Evolutionary conservation across 1,140 invertebrate species (phyloP).

Genomic region (Nephotettix cincticeps): DNA sequence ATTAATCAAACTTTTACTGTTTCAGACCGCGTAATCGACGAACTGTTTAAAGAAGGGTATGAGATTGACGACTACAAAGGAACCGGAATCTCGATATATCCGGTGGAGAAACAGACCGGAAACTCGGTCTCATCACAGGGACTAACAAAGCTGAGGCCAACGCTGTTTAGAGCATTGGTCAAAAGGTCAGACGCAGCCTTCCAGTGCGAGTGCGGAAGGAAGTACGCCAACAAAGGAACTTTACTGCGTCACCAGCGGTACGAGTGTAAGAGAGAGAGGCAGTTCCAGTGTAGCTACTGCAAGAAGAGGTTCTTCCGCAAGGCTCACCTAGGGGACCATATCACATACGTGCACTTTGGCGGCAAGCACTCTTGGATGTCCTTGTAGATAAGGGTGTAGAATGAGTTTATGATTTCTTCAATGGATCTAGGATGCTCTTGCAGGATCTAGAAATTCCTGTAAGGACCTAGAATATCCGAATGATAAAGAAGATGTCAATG

Average conservation of each 20-base stretch:
- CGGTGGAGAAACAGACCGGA: not conserved
- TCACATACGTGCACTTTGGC: not conserved
- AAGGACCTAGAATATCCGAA: too few species aligned
- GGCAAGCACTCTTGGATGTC: not conserved
- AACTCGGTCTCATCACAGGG: too few species aligned
- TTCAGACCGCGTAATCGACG: not conserved
- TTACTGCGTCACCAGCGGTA: conserved; percentile 52
- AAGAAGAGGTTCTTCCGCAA: conserved; percentile 49
- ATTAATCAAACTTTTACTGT: too few species aligned
- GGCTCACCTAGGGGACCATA: conserved; percentile 26
- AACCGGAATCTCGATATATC: not conserved
- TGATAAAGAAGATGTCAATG: too few species aligned
- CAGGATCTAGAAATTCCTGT: too few species aligned
- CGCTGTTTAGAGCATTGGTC: too few species aligned
- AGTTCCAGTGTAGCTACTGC: conserved; percentile 52
- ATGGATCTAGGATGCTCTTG: too few species aligned
- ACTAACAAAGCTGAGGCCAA: too few species aligned
- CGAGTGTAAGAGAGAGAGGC: conserved; percentile 52
- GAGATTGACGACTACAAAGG: conserved; percentile 4
- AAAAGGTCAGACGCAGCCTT: not conserved
- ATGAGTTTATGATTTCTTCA: too few species aligned
- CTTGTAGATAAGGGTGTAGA: too few species aligned
- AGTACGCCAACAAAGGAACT: conserved; percentile 44
- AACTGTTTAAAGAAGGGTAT: not conserved
- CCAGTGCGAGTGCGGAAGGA: conserved; percentile 39